These are phyloP conservation scores for Oreochromis spilurus DNA, from an alignment of 2,113 vertebrate genomes.

Conservation along the genomic window DNA sequence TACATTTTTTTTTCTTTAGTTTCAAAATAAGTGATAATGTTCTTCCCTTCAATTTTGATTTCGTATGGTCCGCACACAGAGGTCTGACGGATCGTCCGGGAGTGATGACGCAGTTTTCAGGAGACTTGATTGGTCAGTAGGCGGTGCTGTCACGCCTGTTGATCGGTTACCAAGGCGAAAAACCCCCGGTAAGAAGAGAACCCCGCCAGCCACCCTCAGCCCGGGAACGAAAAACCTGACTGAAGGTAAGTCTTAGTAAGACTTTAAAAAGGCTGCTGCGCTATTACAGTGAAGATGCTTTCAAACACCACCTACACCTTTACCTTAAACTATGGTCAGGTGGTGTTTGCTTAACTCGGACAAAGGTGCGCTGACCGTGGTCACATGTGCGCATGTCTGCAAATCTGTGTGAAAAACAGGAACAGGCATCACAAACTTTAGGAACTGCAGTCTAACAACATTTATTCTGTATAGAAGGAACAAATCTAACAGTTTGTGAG, in stretches of 20 bases:
- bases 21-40: no score
- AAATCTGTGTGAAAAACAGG: neutral
- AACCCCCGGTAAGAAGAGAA: accelerated
- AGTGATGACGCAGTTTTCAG: neutral
- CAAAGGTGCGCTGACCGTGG: neutral
- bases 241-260: neutral
- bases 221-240: neutral
- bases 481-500: accelerated
- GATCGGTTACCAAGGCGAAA: neutral
- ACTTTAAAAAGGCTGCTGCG: neutral
- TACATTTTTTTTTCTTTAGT: no score
- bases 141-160: neutral
- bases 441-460: neutral
- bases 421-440: neutral
- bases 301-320: neutral
- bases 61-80: neutral
- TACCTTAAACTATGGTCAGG: neutral
- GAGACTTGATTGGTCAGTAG: neutral
- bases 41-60: no score
- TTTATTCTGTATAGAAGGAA: neutral
- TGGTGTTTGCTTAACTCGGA: neutral
- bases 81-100: neutral
- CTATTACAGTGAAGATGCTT: neutral
- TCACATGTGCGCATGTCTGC: neutral
- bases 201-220: neutral